A percentile compares a stretch with the other conserved stretches of the same genome.
Evolutionary conservation across 1,140 invertebrate species (phyloP).

Genomic region (Drosophila bocqueti): DNA sequence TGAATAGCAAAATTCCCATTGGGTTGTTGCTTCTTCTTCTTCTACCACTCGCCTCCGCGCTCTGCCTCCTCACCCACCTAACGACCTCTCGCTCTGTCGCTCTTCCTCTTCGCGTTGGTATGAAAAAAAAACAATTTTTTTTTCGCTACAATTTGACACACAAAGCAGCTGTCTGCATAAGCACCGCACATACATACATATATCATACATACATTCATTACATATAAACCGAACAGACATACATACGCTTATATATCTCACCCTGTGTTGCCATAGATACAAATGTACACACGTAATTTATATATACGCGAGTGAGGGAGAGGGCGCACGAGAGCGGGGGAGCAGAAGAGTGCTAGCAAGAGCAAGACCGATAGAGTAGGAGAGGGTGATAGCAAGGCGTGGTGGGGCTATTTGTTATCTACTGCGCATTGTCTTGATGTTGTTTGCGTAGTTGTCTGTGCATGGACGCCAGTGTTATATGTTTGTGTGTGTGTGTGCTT

Average conservation of each 20-base stretch:
- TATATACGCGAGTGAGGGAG: conserved; percentile 18
- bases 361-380: conserved; percentile 21
- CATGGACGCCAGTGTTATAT: conserved; percentile 29
- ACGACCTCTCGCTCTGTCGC: conserved; percentile 21
- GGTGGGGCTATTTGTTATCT: conserved; percentile 66
- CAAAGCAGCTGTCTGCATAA: conserved; percentile 66
- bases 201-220: conserved; percentile 18
- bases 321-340: conserved; percentile 1
- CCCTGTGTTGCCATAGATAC: conserved; percentile 76
- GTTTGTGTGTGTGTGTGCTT: conserved; percentile 39
- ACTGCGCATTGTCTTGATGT: conserved; percentile 81
- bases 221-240: conserved; percentile 8
- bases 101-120: conserved; percentile 40
- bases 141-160: conserved; percentile 68
- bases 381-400: conserved; percentile 15
- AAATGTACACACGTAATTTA: conserved; percentile 34
- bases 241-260: conserved; percentile 54
- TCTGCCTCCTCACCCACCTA: conserved; percentile 4
- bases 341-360: conserved; percentile 24
- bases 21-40: conserved; percentile 30
- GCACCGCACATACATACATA: conserved; percentile 30
- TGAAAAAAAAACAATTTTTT: conserved; percentile 39
- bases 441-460: conserved; percentile 77
- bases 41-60: conserved; percentile 15
- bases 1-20: conserved; percentile 23